These are phyloP conservation scores for Polyodon spathula DNA, from an alignment of 2,113 vertebrate species.

Conservation along the genomic window DNA sequence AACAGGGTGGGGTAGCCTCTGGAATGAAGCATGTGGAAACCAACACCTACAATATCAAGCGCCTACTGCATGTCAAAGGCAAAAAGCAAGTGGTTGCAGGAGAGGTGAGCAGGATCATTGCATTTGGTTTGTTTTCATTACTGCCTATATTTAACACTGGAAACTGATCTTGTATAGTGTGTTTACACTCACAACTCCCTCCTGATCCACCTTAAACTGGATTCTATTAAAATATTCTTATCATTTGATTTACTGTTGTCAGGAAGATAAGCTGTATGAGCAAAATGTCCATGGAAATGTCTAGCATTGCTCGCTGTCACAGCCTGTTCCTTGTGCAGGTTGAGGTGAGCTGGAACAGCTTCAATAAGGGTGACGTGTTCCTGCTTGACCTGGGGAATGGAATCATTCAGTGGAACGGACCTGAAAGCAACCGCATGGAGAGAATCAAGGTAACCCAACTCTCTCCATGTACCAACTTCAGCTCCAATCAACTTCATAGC, in stretches of 20 bases:
- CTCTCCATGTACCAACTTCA: not conserved
- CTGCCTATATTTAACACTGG: too few species aligned
- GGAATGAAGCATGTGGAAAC: constrained; percentile 73
- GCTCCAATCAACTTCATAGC: too few species aligned
- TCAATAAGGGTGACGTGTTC: constrained; percentile 75
- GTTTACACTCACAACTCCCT: too few species aligned
- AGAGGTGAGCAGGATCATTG: constrained; percentile 55
- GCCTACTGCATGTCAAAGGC: constrained; percentile 74
- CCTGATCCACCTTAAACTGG: too few species aligned
- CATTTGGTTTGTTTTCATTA: not conserved
- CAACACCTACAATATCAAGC: constrained; percentile 58
- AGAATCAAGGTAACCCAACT: constrained; percentile 57
- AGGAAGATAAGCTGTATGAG: too few species aligned
- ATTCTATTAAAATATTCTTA: too few species aligned
- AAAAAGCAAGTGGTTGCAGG: constrained; percentile 66
- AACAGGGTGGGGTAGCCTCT: constrained; percentile 66
- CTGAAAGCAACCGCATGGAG: constrained; percentile 66
- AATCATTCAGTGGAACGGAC: constrained; percentile 82
- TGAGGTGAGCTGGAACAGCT: constrained; percentile 75
- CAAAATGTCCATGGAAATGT: too few species aligned
- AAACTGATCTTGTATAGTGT: too few species aligned
- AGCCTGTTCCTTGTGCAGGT: constrained; percentile 49
- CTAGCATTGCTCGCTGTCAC: too few species aligned
- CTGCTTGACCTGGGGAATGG: constrained; percentile 73
- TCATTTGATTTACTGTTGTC: too few species aligned